Base-by-base conservation (phyloP, 2,888 invertebrate species). In the Nesidiocoris tenuis region DNA sequence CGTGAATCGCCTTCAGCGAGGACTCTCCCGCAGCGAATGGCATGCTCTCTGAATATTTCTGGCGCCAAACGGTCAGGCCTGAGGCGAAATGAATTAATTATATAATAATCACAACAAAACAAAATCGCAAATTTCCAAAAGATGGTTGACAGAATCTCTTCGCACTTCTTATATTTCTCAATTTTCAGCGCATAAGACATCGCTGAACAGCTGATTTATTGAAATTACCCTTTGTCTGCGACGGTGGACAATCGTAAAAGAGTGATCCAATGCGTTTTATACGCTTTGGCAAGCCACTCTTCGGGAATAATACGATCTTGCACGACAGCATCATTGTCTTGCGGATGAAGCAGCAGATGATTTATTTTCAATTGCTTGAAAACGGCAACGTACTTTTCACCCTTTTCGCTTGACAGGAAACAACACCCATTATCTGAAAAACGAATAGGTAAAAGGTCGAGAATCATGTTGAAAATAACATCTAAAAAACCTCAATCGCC, bases 291-390 rank as follows among this genome's bases (percentile, higher is more conserved):
- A 55, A 92, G 82, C 91, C 91, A 92, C 59, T 86, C 86, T 61
- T 86, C 85, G 18, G 92, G 91, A 80, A 92, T 86, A 67, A 92
- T 88, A 81, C 88, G 87, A 81, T 92, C 92, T 39, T 86, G 85
- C 80, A 89, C 85, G 16, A 92, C 83, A 79, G 89, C 85, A 81
- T 89, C 88, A 16, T 91, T 87, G 81, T 92, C 91, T 82, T 89
- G 85, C 80, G 90, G 87, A 82, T 92, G 91, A 79, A 89, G 87
- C 21, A 91, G 85, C 78, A 92, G 84, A 83, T 91, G 89, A 80
- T 89, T 88, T 76, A 90, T 86, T 76, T 91, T 86, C 16, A 92
- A 83, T 1, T 86, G 86, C 81, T 87, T 85, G 81, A 91, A 92
- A 5, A 89, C 87, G 17, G 84, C 83, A n/a, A 86, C 83, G 81